These are phyloP conservation scores for Trogon melanurus DNA, from an alignment of 2,113 vertebrate genomes.

Conservation along the genomic window DNA sequence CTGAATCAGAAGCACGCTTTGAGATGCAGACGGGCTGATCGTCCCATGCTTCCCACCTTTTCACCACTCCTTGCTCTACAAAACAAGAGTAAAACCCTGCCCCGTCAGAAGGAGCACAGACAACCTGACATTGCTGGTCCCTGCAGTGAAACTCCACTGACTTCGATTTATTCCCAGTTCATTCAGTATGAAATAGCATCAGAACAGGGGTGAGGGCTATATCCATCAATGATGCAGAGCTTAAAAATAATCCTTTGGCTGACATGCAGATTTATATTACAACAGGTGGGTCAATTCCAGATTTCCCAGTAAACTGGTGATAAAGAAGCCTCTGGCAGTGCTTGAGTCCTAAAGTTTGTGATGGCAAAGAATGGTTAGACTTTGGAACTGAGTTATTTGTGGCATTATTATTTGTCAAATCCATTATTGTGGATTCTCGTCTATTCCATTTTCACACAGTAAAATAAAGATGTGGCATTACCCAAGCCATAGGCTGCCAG, in stretches of 20 bases:
- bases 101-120: not conserved
- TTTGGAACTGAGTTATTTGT: not conserved
- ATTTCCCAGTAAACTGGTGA: not conserved
- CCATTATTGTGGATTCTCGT: not conserved
- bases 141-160: not conserved
- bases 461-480: not conserved
- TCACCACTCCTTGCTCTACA: not conserved
- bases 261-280: not conserved
- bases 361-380: not conserved
- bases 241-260: slow-evolving; percentile 5
- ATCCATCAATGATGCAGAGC: not conserved
- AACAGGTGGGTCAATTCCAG: not conserved
- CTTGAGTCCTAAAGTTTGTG: not conserved
- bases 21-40: not conserved
- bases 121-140: not conserved
- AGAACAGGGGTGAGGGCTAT: not conserved
- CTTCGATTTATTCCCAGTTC: not conserved
- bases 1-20: not conserved
- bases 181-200: not conserved
- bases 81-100: not conserved
- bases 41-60: not conserved
- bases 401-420: not conserved
- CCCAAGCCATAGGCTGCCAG: not conserved
- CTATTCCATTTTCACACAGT: not conserved
- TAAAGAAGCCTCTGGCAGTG: not conserved